Evolutionary conservation across 2,113 vertebrate species (phyloP).

Genomic region (Vulpes ferrilata): DNA sequence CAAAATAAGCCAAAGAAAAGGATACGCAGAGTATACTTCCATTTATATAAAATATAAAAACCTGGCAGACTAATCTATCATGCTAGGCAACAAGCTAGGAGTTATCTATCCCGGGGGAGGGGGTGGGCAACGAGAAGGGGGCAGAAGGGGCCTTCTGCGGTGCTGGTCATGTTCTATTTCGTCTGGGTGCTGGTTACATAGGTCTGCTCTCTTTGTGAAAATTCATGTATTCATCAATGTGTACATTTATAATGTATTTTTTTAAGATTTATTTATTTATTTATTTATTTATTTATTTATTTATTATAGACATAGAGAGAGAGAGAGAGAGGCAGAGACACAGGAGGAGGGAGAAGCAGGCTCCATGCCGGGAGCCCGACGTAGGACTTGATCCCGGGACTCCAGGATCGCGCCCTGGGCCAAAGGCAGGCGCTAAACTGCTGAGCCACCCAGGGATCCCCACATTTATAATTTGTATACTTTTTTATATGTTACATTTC

Average conservation of each 20-base stretch:
- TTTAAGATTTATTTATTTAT: background rate
- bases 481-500: background rate
- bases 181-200: background rate
- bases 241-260: background rate
- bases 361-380: no score
- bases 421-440: no score
- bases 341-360: no score
- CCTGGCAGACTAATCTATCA: background rate
- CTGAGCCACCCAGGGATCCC: no score
- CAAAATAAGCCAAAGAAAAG: background rate
- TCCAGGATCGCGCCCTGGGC: no score
- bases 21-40: background rate
- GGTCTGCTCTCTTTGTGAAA: background rate
- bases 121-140: background rate
- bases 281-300: no score
- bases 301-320: no score
- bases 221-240: background rate
- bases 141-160: background rate
- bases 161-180: background rate
- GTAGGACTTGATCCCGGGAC: no score
- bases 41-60: background rate
- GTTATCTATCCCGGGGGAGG: background rate
- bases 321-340: no score
- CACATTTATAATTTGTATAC: background rate
- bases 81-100: background rate